A percentile compares a stretch with the other conserved stretches of the same genome.
These are phyloP conservation scores for Metopolophium dirhodum DNA, from an alignment of 1,140 invertebrate genomes.

Conservation along the genomic window DNA sequence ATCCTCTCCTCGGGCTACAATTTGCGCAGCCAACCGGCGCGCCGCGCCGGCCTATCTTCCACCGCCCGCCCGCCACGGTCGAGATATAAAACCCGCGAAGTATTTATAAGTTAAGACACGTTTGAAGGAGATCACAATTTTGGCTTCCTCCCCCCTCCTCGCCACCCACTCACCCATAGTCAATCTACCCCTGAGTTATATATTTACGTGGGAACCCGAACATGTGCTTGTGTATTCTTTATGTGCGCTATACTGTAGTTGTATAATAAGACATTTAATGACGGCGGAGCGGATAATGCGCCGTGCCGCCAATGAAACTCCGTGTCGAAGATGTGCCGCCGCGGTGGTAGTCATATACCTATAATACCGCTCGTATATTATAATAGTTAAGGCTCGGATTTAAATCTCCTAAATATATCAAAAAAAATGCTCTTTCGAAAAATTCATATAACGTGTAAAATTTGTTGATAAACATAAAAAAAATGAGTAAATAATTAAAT, in stretches of 20 bases:
- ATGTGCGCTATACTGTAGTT: background rate
- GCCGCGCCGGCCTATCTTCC: background rate
- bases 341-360: background rate
- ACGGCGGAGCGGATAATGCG: background rate
- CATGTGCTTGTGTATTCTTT: conserved; percentile 46
- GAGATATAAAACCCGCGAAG: background rate
- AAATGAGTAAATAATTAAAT: too few relatives aligned
- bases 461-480: too few relatives aligned
- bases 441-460: too few relatives aligned
- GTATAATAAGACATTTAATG: conserved; percentile 15
- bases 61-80: background rate
- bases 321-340: background rate
- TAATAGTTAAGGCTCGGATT: too few relatives aligned
- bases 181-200: too few relatives aligned
- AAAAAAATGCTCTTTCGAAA: too few relatives aligned
- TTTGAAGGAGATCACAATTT: conserved; percentile 28
- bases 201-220: background rate
- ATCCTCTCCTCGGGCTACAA: conserved; percentile 38
- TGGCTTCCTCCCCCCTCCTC: background rate
- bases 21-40: conserved; percentile 30
- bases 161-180: background rate
- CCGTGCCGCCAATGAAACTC: background rate
- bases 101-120: conserved; percentile 55
- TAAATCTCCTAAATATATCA: too few relatives aligned
- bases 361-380: background rate